Conservation (phyloP, 2,113 vertebrate genomes). For the Lonchura striata region DNA sequence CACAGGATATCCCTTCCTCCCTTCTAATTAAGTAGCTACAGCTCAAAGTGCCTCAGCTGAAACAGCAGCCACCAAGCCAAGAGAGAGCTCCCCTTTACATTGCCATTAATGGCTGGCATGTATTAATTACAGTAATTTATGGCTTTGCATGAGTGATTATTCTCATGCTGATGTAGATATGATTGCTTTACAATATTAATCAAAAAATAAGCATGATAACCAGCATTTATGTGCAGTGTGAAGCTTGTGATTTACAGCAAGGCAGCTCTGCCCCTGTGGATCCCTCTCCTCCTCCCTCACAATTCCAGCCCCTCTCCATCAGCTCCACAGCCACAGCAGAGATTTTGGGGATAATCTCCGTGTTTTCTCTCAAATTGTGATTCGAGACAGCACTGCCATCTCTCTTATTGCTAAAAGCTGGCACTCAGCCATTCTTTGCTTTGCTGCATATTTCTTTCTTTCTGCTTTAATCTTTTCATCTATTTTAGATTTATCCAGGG, state of each 20-base stretch:
- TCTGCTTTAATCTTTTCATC: constrained; percentile 10
- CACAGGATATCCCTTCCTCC: neutral
- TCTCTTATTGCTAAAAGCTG: neutral
- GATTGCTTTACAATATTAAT: neutral
- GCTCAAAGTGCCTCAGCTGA: neutral
- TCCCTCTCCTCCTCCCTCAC: neutral
- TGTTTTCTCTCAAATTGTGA: neutral
- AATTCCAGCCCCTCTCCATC: neutral
- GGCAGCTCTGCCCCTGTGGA: fast-evolving
- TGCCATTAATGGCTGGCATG: neutral
- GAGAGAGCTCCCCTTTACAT: neutral
- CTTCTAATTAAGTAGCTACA: neutral
- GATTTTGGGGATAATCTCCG: neutral
- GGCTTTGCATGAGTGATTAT: neutral
- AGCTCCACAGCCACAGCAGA: neutral
- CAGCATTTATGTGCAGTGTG: neutral
- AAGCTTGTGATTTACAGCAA: neutral
- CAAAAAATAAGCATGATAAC: neutral
- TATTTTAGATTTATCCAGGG: neutral
- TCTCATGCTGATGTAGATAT: neutral
- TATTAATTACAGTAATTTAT: constrained; percentile 22
- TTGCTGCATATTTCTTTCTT: neutral
- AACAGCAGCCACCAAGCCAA: neutral
- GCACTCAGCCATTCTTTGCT: neutral
- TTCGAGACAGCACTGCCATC: neutral